phyloP scores from a whole-genome alignment of 1,140 invertebrate species.

The Myzus persicae region DNA sequence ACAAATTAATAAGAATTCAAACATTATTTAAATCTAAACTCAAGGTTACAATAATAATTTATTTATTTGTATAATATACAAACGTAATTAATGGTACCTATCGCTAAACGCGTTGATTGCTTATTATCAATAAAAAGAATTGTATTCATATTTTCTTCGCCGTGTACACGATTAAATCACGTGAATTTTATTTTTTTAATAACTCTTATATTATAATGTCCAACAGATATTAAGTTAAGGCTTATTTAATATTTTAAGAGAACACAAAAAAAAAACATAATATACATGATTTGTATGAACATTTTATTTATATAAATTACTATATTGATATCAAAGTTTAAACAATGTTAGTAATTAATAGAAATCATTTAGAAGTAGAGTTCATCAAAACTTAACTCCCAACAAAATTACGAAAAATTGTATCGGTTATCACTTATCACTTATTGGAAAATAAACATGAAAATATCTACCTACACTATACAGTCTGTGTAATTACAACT shows the following conservation, averaged over 20 bases:
- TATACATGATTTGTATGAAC: no score
- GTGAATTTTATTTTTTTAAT: neutral
- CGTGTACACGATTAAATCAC: neutral
- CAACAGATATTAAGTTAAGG: neutral
- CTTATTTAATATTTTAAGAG: neutral
- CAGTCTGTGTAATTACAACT: neutral
- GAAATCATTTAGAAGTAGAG: neutral
- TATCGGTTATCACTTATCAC: neutral
- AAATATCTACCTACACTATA: neutral
- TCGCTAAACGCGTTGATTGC: neutral
- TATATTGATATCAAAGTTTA: neutral
- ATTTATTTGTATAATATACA: neutral
- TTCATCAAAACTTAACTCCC: neutral
- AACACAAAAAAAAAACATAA: neutral
- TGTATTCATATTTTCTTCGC: neutral
- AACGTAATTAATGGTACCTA: neutral
- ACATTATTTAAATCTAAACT: neutral
- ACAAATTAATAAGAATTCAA: neutral
- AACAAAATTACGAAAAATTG: neutral
- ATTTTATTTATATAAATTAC: neutral
- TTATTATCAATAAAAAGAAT: neutral
- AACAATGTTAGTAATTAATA: neutral
- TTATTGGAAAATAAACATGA: neutral
- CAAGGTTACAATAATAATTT: slow-evolving; percentile 3
- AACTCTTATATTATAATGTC: neutral